phyloP scores from a whole-genome alignment of 2,113 vertebrate genomes.

The Dipodomys merriami region DNA sequence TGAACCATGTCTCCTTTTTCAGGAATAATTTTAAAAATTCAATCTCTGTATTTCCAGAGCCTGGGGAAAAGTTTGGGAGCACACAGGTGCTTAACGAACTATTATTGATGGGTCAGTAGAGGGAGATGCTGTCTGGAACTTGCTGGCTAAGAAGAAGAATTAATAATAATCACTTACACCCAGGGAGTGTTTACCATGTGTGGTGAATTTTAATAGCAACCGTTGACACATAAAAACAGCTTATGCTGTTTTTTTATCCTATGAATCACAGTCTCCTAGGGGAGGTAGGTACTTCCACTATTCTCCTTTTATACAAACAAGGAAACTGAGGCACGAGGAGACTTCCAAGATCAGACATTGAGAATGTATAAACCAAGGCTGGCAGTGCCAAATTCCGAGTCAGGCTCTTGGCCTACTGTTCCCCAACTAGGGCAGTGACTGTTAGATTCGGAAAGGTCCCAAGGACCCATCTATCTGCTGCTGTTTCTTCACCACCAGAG shows the following conservation, averaged over 20 bases:
- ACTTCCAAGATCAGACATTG: not conserved
- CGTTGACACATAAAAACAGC: not conserved
- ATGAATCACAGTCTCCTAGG: not conserved
- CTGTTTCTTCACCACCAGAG: not conserved
- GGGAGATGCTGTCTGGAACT: not conserved
- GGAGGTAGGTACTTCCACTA: not conserved
- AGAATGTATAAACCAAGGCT: not conserved
- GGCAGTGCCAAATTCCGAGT: too few relatives aligned
- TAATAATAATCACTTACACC: not conserved
- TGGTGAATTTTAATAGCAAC: not conserved
- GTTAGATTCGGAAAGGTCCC: not conserved
- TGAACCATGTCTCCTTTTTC: not conserved
- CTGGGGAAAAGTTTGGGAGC: not conserved
- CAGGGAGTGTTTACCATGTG: slow-evolving; percentile 26
- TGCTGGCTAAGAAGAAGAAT: not conserved
- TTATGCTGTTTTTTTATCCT: not conserved
- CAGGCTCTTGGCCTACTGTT: not conserved
- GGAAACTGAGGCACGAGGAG: not conserved
- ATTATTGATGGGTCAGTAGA: not conserved
- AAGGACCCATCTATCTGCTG: not conserved
- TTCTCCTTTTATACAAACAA: not conserved
- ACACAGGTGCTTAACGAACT: not conserved
- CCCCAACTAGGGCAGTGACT: not conserved
- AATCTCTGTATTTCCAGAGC: not conserved
- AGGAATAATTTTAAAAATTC: not conserved